phyloP scores from a whole-genome alignment of 2,113 vertebrate genomes.

The Columba livia region DNA sequence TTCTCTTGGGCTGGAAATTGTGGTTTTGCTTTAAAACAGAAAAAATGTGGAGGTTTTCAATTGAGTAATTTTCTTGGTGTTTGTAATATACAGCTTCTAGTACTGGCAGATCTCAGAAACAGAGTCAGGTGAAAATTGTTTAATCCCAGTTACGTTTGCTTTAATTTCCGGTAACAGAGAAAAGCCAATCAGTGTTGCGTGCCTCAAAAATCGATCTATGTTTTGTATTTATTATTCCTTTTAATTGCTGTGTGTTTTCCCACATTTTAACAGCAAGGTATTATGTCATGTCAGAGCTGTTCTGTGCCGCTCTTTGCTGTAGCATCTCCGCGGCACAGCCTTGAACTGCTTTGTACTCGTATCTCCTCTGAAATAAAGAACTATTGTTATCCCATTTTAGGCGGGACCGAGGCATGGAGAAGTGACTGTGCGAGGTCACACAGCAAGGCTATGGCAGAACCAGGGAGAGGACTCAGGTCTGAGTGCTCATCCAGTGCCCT shows the following conservation, averaged over 20 bases:
- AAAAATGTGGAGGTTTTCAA: neutral
- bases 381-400: conserved; percentile 66
- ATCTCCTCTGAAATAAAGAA: conserved; percentile 65
- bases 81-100: neutral
- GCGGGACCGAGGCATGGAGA: conserved; percentile 52
- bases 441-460: conserved; percentile 60
- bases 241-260: neutral
- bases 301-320: conserved; percentile 3
- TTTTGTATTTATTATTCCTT: neutral
- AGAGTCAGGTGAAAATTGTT: neutral
- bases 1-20: neutral
- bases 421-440: conserved; percentile 64
- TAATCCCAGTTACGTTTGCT: neutral
- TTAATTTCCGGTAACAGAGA: neutral
- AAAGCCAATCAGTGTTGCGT: neutral
- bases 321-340: neutral
- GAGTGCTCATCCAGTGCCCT: conserved; percentile 66
- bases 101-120: neutral
- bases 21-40: neutral
- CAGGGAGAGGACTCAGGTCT: conserved; percentile 62
- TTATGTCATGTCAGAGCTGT: neutral
- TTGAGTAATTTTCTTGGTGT: neutral
- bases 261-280: neutral
- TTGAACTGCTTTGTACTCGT: neutral
- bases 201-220: neutral